These are phyloP conservation scores for human DNA, from an alignment of 2,113 vertebrate species.

Conservation along the genomic window GRCh38 chr2:98105501-98106000, in stretches of 20 bases:
- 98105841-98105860: not conserved
- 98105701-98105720: not conserved
- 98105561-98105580: not conserved
- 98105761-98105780: not conserved
- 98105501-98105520: not conserved
- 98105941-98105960: too few relatives aligned
- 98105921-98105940: too few relatives aligned
- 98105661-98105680: not conserved
- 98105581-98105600: not conserved
- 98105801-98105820: not conserved
- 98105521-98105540: not conserved
- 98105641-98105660: not conserved
- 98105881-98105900: not conserved
- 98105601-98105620: not conserved
- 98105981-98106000: too few relatives aligned
- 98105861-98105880: not conserved
- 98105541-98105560: not conserved
- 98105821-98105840: not conserved
- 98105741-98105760: too few relatives aligned
- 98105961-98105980: too few relatives aligned
- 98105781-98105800: not conserved
- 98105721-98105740: too few relatives aligned
- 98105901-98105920: too few relatives aligned
- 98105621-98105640: not conserved
- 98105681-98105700: not conserved